Base-by-base conservation (phyloP, 2,113 vertebrate species). In the Otis tarda region DNA sequence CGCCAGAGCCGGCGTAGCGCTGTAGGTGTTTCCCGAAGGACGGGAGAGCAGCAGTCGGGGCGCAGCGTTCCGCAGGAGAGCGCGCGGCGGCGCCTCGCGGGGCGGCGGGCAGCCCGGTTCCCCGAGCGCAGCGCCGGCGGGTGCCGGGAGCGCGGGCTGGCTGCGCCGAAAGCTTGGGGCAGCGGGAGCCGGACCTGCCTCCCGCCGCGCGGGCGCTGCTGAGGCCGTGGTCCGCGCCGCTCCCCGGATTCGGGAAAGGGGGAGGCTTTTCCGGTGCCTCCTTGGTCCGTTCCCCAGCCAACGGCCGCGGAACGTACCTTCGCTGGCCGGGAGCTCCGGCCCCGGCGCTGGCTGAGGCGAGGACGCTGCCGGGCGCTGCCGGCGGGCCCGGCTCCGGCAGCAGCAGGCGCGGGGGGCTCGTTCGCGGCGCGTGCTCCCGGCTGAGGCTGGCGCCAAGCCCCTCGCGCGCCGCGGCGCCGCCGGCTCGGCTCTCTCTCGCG, bases 1-100 rank as follows among this genome's bases (percentile, higher is more conserved):
- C 35, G 0, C 4, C 1, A 2, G 55, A 69, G 52, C 35, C 31
- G 10, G 47, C 7, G 3, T 7, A 12, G 71, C 3, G 0, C 56
- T 2, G 9, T 12, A 7, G 63, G 49, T 53, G 61, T 77, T 63
- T n/a, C 71, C 49, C 27, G 6, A 8, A 21, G 31, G 59, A 7
- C 2, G 8, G 76, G 55, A 49, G 55, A 43, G 69, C n/a, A 18
- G 76, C 37, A 14, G 52, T 14, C 8, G 19, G 22, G 6, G 8
- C 7, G 0, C 8, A 12, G 17, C 14, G 45, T 52, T 43, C n/a
- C 7, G 14, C 41, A 1, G 71, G n/a, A n/a, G 59, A 53, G 37
- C 9, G 0, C 2, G 60, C 43, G 68, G 41, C 33, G 2, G 47
- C n/a, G 5, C 24, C 39, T 11, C n/a, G 39, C n/a, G 37, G 37